A percentile compares a stretch with the other conserved stretches of the same genome.
Conservation (phyloP, 2,797 vertebrate species). For the Coranthus polyacanthus region DNA sequence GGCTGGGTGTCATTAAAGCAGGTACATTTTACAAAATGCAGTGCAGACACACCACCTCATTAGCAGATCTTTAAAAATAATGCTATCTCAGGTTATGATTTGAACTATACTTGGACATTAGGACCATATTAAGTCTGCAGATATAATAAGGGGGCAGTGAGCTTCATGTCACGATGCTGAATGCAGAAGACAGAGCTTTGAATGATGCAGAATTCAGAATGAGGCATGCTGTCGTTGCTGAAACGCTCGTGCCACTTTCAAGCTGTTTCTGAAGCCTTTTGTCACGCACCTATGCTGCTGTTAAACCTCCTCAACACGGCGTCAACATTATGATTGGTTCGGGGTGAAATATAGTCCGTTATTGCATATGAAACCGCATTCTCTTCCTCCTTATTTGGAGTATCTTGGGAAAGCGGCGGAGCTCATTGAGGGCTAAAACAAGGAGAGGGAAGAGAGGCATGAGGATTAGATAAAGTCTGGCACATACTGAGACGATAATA, state of each 20-base stretch:
- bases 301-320: conserved; percentile 23
- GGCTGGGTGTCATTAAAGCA: too few species aligned
- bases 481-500: conserved; percentile 76
- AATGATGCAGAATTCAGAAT: conserved; percentile 7
- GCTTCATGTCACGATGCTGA: not conserved
- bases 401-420: conserved; percentile 47
- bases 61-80: too few species aligned
- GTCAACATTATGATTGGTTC: conserved; percentile 6
- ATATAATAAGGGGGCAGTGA: too few species aligned
- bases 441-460: conserved; percentile 59
- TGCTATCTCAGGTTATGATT: too few species aligned
- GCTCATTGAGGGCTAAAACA: conserved; percentile 67
- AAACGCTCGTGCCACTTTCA: conserved; percentile 23
- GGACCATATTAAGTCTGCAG: too few species aligned
- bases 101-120: too few species aligned
- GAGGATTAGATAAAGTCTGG: conserved; percentile 77
- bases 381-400: conserved; percentile 43
- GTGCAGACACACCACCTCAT: too few species aligned
- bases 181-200: conserved; percentile 5
- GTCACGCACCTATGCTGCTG: conserved; percentile 10
- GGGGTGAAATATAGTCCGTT: conserved; percentile 34
- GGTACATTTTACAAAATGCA: too few species aligned
- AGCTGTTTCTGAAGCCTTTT: conserved; percentile 32
- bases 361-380: conserved; percentile 41
- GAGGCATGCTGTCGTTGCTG: conserved; percentile 13